Base-by-base conservation (phyloP, 2,797 vertebrate species). In the Eulemur albifrons region DNA sequence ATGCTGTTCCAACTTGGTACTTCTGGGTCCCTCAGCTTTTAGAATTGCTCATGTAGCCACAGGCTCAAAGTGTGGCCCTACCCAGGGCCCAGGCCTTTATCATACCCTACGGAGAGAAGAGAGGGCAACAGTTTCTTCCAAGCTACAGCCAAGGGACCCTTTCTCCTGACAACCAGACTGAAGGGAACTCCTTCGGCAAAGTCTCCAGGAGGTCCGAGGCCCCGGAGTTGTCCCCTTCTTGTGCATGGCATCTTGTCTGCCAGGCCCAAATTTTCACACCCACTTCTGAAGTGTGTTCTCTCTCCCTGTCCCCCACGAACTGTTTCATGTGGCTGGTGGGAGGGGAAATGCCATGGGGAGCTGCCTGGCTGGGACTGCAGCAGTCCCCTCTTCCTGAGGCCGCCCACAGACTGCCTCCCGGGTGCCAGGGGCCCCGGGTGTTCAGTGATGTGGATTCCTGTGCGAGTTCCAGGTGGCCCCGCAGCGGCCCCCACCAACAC, bases 301-400 rank as follows among this genome's bases (percentile, higher is more conserved):
- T 57, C 67, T 93, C 88, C 7, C 5, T 81, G 45, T 80, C 40
- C 59, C 91, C 75, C 27, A 23, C 23, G 48, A 85, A n/a, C 43
- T 25, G 63, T 97, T 96, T 97, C 93, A 97, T 97, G 96, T 96
- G 97, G 97, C 83, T 94, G 10, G 0, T 1, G 20, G 93, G 88
- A 93, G 65, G 91, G 96, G 86, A 93, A 96, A 88, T 67, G 7
- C 79, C 91, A 14, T 0, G 27, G 40, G 90, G n/a, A 82, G 79
- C 40, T 54, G 63, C 79, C 50, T 1, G 21, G 10, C 85, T 9
- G 27, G 61, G 83, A 52, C 17, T 2, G 12, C 15, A n/a, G 45
- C 25, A 52, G 72, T 65, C 63, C 81, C 79, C n/a, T 90, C 81
- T 82, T 79, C 77, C 91, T 32, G 72, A 93, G 93, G 94, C 65